Evolutionary conservation across 2,797 vertebrate genomes (phyloP).

Genomic region (Lindbergichthys nudifrons): DNA sequence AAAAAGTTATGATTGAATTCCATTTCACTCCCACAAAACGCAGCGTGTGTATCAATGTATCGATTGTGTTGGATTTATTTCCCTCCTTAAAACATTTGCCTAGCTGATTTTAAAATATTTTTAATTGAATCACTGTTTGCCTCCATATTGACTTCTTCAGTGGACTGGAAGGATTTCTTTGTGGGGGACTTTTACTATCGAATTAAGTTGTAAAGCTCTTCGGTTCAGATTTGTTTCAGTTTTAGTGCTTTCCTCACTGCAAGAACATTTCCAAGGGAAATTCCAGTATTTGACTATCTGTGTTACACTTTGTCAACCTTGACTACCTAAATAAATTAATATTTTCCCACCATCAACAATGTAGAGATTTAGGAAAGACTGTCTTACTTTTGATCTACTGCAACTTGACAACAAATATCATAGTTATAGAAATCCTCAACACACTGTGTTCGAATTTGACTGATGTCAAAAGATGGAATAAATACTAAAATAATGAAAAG

Average conservation of each 20-base stretch:
- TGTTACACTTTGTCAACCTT: conserved; percentile 1
- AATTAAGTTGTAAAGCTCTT: no score
- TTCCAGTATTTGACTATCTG: conserved; percentile 32
- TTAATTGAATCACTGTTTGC: no score
- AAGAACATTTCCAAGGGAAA: conserved; percentile 28
- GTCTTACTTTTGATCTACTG: not conserved
- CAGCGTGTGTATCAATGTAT: not conserved
- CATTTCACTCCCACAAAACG: not conserved
- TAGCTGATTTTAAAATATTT: not conserved
- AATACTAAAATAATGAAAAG: not conserved
- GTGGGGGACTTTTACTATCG: not conserved
- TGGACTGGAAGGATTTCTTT: no score
- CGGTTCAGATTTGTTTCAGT: not conserved
- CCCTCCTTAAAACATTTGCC: not conserved
- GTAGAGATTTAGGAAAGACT: not conserved
- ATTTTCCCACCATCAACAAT: conserved; percentile 15
- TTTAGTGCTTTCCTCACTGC: conserved; percentile 39
- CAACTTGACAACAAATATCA: not conserved
- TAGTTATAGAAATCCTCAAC: not conserved
- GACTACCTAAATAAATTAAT: not conserved
- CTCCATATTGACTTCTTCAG: no score
- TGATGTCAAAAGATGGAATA: not conserved
- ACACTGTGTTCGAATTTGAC: not conserved
- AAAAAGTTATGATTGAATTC: not conserved
- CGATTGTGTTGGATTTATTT: not conserved